Conservation (phyloP, 2,113 vertebrate genomes). For the Callionymus lyra region DNA sequence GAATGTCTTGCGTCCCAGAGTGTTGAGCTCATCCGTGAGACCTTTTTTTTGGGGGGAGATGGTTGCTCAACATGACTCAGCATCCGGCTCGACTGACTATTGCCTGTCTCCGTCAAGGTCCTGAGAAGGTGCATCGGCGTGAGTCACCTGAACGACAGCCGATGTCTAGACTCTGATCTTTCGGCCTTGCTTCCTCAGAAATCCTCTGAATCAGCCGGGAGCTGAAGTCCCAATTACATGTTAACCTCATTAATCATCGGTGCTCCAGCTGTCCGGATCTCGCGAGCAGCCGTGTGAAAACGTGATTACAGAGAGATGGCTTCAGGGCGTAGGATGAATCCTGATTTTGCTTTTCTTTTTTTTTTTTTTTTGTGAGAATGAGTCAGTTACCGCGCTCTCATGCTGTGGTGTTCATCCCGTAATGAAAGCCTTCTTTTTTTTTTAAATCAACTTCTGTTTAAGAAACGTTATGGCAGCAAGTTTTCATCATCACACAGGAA, state of each 20-base stretch:
- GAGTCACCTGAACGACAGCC: constrained; percentile 11
- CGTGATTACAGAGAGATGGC: not conserved
- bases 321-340: no score
- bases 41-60: no score
- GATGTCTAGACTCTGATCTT: constrained; percentile 19
- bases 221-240: constrained; percentile 24
- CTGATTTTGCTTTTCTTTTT: no score
- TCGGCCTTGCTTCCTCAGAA: constrained; percentile 4
- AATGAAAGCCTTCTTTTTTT: no score
- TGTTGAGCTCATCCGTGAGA: no score
- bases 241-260: constrained; percentile 32
- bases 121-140: not conserved
- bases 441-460: no score
- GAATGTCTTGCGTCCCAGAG: not conserved
- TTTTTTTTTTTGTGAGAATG: no score
- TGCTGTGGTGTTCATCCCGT: no score
- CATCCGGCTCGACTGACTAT: constrained; percentile 30
- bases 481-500: no score
- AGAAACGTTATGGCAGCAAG: no score
- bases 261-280: constrained; percentile 21
- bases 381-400: no score
- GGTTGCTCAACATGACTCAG: constrained; percentile 22
- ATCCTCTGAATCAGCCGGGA: constrained; percentile 9
- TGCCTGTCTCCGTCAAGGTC: constrained; percentile 14
- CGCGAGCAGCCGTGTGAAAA: constrained; percentile 11